Percentiles rank a stretch among this genome's conserved stretches.
Conservation (phyloP, 2,888 invertebrate species). For the Eupelmus urozonus region DNA sequence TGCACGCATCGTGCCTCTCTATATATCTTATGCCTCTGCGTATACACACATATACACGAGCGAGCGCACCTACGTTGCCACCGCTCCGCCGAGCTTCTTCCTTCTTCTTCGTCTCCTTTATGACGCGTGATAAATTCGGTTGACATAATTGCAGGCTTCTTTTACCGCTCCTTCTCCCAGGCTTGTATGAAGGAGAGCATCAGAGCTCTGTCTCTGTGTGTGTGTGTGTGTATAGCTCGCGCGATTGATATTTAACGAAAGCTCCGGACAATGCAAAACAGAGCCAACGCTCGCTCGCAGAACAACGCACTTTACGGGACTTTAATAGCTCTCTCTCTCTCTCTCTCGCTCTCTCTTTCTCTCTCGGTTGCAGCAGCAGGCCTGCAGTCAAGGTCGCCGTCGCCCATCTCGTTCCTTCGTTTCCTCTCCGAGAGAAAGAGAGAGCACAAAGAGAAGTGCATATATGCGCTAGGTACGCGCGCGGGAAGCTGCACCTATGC, state of each 20-base stretch:
- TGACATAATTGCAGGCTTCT: too few species aligned
- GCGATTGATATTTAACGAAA: too few species aligned
- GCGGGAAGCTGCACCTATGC: slow-evolving; percentile 15
- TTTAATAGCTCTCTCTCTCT: too few species aligned
- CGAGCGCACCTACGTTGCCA: not conserved
- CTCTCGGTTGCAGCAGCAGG: not conserved
- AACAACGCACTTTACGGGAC: too few species aligned
- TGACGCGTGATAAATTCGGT: too few species aligned
- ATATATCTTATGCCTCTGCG: not conserved
- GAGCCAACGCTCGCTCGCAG: too few species aligned
- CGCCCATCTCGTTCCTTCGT: not conserved
- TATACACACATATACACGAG: not conserved
- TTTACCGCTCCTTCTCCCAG: not conserved
- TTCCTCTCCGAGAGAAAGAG: too few species aligned
- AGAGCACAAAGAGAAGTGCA: slow-evolving; percentile 30
- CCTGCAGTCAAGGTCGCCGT: slow-evolving; percentile 47
- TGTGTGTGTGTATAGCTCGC: too few species aligned
- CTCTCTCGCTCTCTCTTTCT: too few species aligned
- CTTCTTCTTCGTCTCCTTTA: not conserved
- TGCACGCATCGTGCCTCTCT: too few species aligned
- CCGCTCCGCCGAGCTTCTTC: too few species aligned
- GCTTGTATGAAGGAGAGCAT: not conserved
- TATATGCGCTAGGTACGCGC: not conserved
- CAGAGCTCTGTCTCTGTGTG: not conserved
- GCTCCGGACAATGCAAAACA: too few species aligned